These are phyloP conservation scores for Eubucco bourcierii DNA, from an alignment of 2,113 vertebrate species.

Conservation along the genomic window DNA sequence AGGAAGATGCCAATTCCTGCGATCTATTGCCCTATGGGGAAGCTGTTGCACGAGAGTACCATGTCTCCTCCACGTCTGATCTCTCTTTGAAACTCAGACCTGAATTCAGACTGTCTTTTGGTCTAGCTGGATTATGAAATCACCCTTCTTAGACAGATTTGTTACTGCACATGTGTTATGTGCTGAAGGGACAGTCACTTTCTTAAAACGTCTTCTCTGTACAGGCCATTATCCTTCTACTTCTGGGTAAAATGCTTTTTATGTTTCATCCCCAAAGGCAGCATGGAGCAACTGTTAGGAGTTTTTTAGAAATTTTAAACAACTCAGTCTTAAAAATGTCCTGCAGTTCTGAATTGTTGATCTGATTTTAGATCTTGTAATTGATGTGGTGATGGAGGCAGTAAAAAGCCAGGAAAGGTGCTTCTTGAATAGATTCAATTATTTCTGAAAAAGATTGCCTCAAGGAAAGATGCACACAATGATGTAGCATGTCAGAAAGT, in stretches of 20 bases:
- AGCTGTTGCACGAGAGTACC: accelerated
- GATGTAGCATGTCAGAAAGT: background rate
- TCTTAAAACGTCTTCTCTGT: background rate
- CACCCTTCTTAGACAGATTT: background rate
- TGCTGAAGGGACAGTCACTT: background rate
- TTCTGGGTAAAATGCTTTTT: background rate
- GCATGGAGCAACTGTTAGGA: background rate
- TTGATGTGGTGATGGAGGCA: background rate
- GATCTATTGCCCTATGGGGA: background rate
- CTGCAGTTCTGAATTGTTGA: background rate
- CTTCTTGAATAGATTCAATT: constrained; percentile 10
- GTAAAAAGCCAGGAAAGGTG: background rate
- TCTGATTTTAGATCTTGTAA: constrained; percentile 2
- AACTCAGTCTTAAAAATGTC: background rate
- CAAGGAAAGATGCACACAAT: background rate
- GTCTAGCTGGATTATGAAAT: background rate
- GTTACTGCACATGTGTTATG: background rate
- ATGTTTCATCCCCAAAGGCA: background rate
- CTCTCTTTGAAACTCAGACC: background rate
- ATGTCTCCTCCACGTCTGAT: too few species aligned
- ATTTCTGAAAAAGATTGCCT: constrained; percentile 1
- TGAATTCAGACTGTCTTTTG: background rate
- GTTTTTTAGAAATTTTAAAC: background rate
- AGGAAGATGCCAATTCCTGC: background rate
- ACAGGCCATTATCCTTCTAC: background rate